Evolutionary conservation across 2,113 vertebrate genomes (phyloP).

Genomic region (Corythaixoides concolor): DNA sequence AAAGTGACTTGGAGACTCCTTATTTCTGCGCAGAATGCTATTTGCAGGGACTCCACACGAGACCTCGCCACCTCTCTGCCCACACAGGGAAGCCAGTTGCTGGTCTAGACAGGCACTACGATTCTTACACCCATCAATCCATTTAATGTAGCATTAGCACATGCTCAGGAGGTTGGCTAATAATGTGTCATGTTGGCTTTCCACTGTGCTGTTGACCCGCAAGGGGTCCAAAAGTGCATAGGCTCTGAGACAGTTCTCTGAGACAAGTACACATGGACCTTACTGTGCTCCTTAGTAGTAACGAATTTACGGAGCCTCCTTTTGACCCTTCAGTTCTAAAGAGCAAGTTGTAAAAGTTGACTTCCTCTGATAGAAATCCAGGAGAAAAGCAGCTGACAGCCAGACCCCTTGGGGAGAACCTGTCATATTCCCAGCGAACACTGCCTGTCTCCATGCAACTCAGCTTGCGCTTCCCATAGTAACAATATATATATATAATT

Average conservation of each 20-base stretch:
- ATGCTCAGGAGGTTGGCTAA: background rate
- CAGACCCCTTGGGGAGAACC: background rate
- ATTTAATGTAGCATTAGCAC: background rate
- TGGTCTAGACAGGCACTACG: background rate
- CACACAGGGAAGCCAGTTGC: background rate
- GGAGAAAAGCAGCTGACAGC: background rate
- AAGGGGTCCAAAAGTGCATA: accelerated
- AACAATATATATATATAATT: background rate
- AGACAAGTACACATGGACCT: background rate
- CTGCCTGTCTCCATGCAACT: background rate
- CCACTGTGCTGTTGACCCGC: accelerated
- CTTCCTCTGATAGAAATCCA: background rate
- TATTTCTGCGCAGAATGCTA: background rate
- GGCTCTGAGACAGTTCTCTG: background rate
- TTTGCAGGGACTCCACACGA: background rate
- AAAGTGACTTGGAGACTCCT: background rate
- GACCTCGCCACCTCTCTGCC: background rate
- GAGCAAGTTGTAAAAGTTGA: background rate
- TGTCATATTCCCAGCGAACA: background rate
- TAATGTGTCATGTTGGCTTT: background rate
- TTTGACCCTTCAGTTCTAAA: background rate
- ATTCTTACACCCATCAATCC: background rate
- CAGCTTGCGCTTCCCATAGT: accelerated
- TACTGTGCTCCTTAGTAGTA: background rate
- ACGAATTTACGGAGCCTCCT: accelerated